Evolutionary conservation across 2,797 vertebrate genomes (phyloP).

Genomic region (Apodemus agrarius): DNA sequence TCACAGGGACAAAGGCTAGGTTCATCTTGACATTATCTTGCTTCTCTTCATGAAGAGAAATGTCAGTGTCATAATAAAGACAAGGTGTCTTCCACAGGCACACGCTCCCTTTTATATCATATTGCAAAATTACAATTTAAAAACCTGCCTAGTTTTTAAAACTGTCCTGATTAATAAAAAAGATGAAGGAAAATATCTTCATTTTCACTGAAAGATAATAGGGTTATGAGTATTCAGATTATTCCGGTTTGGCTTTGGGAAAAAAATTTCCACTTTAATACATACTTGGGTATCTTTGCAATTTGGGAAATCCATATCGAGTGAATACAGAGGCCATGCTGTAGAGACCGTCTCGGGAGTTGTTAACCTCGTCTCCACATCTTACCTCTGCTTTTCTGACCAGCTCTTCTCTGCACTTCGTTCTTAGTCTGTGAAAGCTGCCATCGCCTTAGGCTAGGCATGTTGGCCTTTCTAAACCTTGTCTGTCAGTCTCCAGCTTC

Average conservation of each 20-base stretch:
- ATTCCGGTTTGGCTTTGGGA: constrained; percentile 60
- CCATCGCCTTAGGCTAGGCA: constrained; percentile 32
- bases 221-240: background rate
- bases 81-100: constrained; percentile 39
- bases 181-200: constrained; percentile 10
- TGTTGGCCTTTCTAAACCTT: constrained; percentile 60
- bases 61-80: constrained; percentile 71
- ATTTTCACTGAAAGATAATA: constrained; percentile 54
- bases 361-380: background rate
- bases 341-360: background rate
- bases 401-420: background rate
- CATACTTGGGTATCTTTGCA: constrained; percentile 28
- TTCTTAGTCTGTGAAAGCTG: constrained; percentile 13
- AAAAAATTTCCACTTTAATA: constrained; percentile 25
- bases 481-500: constrained; percentile 39
- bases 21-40: constrained; percentile 59
- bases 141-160: background rate
- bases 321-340: background rate
- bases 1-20: constrained; percentile 75
- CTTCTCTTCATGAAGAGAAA: constrained; percentile 73
- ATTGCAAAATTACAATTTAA: constrained; percentile 55
- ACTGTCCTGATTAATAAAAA: constrained; percentile 60
- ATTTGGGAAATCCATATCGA: background rate
- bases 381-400: constrained; percentile 26
- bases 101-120: constrained; percentile 62